Conservation (phyloP, 2,797 vertebrate genomes). For the Anableps anableps region DNA sequence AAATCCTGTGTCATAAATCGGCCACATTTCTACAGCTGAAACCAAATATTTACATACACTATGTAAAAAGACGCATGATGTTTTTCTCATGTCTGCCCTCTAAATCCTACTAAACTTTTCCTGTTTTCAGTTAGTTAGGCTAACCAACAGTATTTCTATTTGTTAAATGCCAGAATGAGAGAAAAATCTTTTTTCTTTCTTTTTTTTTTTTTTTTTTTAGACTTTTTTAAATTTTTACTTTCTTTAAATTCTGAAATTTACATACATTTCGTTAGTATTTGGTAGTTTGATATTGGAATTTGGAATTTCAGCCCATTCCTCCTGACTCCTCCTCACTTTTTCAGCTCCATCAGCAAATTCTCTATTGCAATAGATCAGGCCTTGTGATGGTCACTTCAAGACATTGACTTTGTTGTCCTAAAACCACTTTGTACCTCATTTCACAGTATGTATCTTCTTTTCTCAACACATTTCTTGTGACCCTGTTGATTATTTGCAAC, state of each 20-base stretch:
- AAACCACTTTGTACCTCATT: neutral
- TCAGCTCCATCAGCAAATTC: neutral
- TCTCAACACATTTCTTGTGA: too few species aligned
- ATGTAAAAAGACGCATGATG: too few species aligned
- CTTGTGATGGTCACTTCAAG: neutral
- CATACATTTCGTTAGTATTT: neutral
- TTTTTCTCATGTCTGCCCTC: neutral
- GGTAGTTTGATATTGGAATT: too few species aligned
- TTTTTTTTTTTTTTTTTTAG: too few species aligned
- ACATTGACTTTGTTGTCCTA: neutral
- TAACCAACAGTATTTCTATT: neutral
- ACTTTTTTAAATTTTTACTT: neutral
- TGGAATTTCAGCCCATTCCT: too few species aligned
- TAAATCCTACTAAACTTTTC: too few species aligned
- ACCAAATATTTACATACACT: neutral
- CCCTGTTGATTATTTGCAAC: too few species aligned
- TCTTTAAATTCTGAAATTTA: neutral
- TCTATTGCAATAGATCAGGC: neutral
- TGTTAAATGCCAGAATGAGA: neutral
- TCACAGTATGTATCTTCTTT: too few species aligned
- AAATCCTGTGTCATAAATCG: neutral
- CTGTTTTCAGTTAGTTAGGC: neutral
- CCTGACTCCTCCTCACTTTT: neutral
- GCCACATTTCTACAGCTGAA: neutral
- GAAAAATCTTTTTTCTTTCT: neutral